Evolutionary conservation across 2,888 invertebrate species (phyloP).

Genomic region (Drosophila kokeensis): DNA sequence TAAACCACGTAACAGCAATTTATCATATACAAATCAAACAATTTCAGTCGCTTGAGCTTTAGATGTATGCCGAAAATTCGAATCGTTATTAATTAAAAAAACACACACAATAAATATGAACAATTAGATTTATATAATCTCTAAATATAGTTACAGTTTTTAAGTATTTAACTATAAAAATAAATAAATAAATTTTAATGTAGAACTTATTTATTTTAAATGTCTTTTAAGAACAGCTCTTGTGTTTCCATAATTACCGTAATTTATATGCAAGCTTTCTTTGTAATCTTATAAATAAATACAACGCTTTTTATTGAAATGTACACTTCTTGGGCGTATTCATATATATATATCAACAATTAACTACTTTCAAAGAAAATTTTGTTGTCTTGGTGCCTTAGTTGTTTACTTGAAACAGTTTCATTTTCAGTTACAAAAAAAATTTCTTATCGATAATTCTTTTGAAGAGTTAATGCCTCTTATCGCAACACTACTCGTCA

Average conservation of each 20-base stretch:
- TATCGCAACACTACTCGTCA: background rate
- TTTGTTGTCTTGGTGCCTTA: background rate
- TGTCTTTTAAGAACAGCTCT: constrained; percentile 81
- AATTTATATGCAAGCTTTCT: constrained; percentile 79
- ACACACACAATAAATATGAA: constrained; percentile 70
- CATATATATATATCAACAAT: background rate
- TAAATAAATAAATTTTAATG: constrained; percentile 82
- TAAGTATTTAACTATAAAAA: constrained; percentile 81
- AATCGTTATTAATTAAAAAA: constrained; percentile 36
- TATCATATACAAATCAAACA: constrained; percentile 15
- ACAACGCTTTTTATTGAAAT: constrained; percentile 79
- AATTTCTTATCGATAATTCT: background rate
- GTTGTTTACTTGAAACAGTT: background rate
- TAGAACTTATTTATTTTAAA: constrained; percentile 79
- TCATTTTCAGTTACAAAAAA: background rate
- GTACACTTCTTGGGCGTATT: constrained; percentile 41
- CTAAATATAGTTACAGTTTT: constrained; percentile 78
- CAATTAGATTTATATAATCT: constrained; percentile 80
- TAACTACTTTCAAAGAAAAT: background rate
- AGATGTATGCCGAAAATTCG: constrained; percentile 62
- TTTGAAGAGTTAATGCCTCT: background rate
- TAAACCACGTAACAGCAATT: constrained; percentile 37
- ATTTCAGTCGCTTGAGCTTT: constrained; percentile 84
- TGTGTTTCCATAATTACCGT: constrained; percentile 81
- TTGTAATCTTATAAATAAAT: constrained; percentile 79